Percentiles rank a stretch among this genome's conserved stretches.
Evolutionary conservation across 2,797 vertebrate genomes (phyloP).

Genomic region (Heliangelus exortis): DNA sequence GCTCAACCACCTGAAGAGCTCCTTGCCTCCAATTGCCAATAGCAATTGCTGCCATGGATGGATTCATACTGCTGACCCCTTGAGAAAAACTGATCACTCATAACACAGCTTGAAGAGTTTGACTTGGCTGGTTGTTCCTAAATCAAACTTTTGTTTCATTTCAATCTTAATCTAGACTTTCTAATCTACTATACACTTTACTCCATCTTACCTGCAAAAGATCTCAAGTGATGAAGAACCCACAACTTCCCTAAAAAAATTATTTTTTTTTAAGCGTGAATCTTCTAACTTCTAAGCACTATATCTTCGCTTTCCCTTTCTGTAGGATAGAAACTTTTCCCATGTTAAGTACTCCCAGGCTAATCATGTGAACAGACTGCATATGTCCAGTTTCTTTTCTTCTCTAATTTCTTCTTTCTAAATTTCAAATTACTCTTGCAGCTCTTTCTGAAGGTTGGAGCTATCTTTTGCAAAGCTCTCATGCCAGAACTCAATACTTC

Average conservation of each 20-base stretch:
- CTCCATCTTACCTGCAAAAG: not conserved
- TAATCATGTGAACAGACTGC: not conserved
- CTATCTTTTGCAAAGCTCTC: not conserved
- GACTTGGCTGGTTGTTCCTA: not conserved
- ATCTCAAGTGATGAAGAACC: not conserved
- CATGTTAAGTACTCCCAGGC: accelerated
- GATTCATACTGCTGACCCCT: not conserved
- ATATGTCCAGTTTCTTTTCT: not conserved
- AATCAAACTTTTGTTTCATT: not conserved
- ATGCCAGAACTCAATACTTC: accelerated
- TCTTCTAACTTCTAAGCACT: not conserved
- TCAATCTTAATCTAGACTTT: not conserved
- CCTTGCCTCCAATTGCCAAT: not conserved
- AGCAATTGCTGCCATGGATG: not conserved
- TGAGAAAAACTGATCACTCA: not conserved
- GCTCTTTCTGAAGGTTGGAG: not conserved
- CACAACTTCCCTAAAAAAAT: not conserved
- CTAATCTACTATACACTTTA: not conserved
- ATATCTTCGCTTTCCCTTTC: not conserved
- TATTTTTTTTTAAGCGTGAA: not conserved
- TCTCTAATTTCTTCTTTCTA: not conserved
- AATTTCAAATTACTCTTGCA: not conserved
- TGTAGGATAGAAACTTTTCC: not conserved
- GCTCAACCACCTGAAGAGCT: not conserved
- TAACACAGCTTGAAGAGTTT: not conserved